Conservation (phyloP, 2,113 vertebrate genomes). For the Ptilorrhoa leucosticta region DNA sequence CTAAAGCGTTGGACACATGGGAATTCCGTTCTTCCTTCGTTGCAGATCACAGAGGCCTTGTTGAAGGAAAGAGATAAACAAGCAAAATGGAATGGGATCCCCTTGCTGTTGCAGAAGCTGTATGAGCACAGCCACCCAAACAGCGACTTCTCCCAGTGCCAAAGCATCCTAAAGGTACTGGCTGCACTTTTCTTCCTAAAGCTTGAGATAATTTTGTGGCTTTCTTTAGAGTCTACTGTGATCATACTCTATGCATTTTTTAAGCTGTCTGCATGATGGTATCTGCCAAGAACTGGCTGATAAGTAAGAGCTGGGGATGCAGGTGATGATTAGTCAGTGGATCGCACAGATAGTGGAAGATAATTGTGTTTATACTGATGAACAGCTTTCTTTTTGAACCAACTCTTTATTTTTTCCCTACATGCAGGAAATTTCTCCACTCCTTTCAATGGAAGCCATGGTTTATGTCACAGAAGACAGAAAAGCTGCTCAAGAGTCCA, state of each 20-base stretch:
- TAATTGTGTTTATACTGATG: not conserved
- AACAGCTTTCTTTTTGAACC: not conserved
- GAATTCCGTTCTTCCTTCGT: not conserved
- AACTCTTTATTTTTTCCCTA: not conserved
- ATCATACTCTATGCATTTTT: not conserved
- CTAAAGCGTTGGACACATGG: not conserved
- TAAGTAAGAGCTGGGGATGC: not conserved
- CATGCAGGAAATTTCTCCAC: conserved; percentile 88
- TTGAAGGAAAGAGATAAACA: conserved; percentile 90
- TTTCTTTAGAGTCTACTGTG: not conserved
- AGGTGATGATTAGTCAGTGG: not conserved
- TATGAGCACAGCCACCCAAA: conserved; percentile 91
- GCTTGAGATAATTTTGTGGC: not conserved
- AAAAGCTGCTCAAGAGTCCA: conserved; percentile 90
- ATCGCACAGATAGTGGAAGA: not conserved
- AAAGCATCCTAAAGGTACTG: conserved; percentile 91
- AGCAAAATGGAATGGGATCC: conserved; percentile 95
- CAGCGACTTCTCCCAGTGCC: conserved; percentile 90
- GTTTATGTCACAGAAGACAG: conserved; percentile 95
- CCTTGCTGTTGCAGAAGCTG: conserved; percentile 87
- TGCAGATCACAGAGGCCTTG: conserved; percentile 87
- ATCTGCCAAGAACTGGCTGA: not conserved
- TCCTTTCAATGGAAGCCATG: conserved; percentile 98
- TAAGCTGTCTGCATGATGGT: not conserved
- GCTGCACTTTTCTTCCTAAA: not conserved